Base-by-base conservation (phyloP, 2,888 invertebrate genomes). In the Bombylius major region DNA sequence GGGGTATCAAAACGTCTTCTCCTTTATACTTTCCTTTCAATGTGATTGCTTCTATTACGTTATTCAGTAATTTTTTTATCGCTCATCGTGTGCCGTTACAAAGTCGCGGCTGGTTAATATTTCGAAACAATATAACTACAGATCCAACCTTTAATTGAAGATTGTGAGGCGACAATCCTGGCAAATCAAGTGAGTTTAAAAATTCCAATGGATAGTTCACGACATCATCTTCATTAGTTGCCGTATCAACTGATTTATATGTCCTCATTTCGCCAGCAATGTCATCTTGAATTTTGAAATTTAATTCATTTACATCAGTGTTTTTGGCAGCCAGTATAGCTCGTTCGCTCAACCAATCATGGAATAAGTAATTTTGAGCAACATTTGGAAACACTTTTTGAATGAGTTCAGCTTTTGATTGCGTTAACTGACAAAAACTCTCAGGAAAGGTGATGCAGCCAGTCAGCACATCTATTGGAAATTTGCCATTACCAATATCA, bases 61-160 rank as follows among this genome's bases (percentile, higher is more conserved):
- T 65, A 48, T 52, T 56, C 60, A 61, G 62, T 32, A 69, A 55
- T 53, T 62, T 64, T 60, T 64, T 64, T 32, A 62, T 50, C 13
- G 59, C 61, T 36, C 67, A 57, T 47, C 64, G 56, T 4, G 63
- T 66, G 6, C 66, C 65, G 56, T 66, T 68, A 56, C 64, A 66
- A 33, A 66, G 57, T 50, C 55, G 59, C 46, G 63, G 65, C 56
- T 54, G 62, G 53, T 66, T 63, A 8, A 65, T 56, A 57, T 50
- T 65, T 47, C 62, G 58, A 51, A 64, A 56, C 59, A 65, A 56
- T 42, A 64, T 66, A 39, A 64, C 56, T 49, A 60, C 58, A 33
- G 61, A 56, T 50, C 65, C 66, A 51, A 66, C 59, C 59, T 66
- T 65, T 52, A 65, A 60, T 50, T 59, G 55, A 6, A 61, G 50